A percentile compares a stretch with the other conserved stretches of the same genome.
These are phyloP conservation scores for Hydrozoanthus tunicans DNA, from an alignment of 64 coral and sea anemone species.

Conservation along the genomic window DNA sequence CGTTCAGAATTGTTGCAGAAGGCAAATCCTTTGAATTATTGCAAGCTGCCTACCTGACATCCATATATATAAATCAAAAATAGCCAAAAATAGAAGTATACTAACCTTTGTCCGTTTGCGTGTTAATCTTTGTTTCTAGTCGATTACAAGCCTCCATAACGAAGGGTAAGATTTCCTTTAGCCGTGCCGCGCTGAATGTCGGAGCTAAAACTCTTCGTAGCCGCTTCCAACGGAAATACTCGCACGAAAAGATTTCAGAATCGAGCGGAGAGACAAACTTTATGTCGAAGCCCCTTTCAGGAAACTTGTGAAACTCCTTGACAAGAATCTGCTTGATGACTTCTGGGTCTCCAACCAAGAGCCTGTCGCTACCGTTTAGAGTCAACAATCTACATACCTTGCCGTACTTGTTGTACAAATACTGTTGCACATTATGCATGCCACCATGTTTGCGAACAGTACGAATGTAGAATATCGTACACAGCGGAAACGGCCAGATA, in stretches of 20 bases:
- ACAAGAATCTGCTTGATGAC: conserved; percentile 74
- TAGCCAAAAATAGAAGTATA: neutral
- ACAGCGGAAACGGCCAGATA: conserved; percentile 51
- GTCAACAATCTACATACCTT: conserved; percentile 56
- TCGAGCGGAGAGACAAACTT: conserved; percentile 53
- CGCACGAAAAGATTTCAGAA: conserved; percentile 28
- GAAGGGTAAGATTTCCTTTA: conserved; percentile 65
- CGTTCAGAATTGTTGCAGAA: neutral
- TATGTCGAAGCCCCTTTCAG: conserved; percentile 40
- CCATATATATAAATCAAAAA: neutral
- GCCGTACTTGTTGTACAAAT: conserved; percentile 75
- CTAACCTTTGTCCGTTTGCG: conserved; percentile 53
- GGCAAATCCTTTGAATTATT: neutral
- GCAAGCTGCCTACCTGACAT: neutral
- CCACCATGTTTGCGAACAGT: conserved; percentile 70
- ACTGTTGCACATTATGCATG: conserved; percentile 53
- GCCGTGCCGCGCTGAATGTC: conserved; percentile 69
- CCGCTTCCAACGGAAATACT: conserved; percentile 66
- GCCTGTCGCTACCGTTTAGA: conserved; percentile 29
- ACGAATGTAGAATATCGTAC: conserved; percentile 63
- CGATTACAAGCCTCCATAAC: conserved; percentile 24
- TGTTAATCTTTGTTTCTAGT: conserved; percentile 58
- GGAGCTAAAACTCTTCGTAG: conserved; percentile 58
- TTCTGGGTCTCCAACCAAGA: conserved; percentile 79
- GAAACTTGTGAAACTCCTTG: conserved; percentile 82